Base-by-base conservation (phyloP, 2,888 invertebrate genomes). In the Rhabditoides inermis region DNA sequence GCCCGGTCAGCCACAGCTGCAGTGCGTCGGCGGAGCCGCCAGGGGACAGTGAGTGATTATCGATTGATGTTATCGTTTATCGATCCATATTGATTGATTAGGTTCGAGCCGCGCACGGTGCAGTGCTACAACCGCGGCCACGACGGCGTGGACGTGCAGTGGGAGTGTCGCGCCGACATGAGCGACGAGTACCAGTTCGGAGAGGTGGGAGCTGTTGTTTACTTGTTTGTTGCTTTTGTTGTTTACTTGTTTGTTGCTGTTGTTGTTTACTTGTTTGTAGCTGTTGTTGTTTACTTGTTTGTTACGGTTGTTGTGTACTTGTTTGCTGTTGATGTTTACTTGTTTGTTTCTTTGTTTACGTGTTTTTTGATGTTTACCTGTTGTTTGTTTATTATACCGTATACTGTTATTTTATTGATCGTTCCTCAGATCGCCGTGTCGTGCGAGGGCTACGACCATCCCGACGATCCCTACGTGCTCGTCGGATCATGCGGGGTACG, bases 391-490 rank as follows among this genome's bases (percentile, higher is more conserved):
- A n/a, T n/a, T n/a, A n/a, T n/a, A n/a, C n/a, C n/a, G n/a, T n/a
- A n/a, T n/a, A n/a, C n/a, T n/a, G n/a, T n/a, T n/a, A n/a, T n/a
- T n/a, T n/a, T n/a, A n/a, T n/a, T n/a, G n/a, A n/a, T n/a, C n/a
- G n/a, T n/a, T n/a, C n/a, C n/a, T n/a, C 53, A 74, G 49, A 73
- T 83, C 10, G 76, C 78, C 37, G 82, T 83, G 5, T 69, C 77
- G 1, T 83, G 83, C 73, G 83, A 83, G 72, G 83, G 83, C 6
- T 84, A 81, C 69, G 80, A 81, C 56, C 78, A 82, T 68, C 79
- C 82, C 2, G 80, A 82, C 49, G 83, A 83, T 65, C 81, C 80
- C 0, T 82, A 80, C 62, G 75, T 84, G 51, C 73, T 83, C 36
- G 76, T 71, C 57, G 83, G 82, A 18, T 83, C 83, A 3, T 83